Evolutionary conservation across 2,113 vertebrate species (phyloP).

Genomic region (Azemiops feae): DNA sequence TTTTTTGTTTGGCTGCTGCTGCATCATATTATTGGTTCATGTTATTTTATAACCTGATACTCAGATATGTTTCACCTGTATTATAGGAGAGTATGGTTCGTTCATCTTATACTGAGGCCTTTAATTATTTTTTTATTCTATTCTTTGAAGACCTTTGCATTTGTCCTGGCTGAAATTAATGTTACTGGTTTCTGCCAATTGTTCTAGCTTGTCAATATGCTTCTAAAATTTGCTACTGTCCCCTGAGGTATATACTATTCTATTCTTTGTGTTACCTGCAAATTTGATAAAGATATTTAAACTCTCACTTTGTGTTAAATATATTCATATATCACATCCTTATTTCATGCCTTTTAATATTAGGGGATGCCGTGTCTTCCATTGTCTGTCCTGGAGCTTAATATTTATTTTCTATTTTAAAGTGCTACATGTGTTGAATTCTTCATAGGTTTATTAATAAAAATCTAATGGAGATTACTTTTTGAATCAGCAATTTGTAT

Average conservation of each 20-base stretch:
- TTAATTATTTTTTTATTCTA: background rate
- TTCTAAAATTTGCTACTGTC: background rate
- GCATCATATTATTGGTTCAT: background rate
- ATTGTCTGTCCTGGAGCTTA: background rate
- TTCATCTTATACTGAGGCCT: background rate
- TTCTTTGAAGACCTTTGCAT: background rate
- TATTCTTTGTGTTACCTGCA: background rate
- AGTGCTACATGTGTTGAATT: conserved; percentile 30
- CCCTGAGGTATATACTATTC: background rate
- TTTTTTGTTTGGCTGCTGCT: background rate
- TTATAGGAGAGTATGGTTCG: background rate
- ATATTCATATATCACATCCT: background rate
- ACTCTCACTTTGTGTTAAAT: background rate
- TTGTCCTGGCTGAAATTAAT: background rate
- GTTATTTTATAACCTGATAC: background rate
- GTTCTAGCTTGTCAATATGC: background rate
- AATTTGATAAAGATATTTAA: background rate
- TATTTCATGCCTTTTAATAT: background rate
- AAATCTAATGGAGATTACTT: conserved; percentile 40
- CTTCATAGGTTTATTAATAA: conserved; percentile 45
- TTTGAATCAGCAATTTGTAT: conserved; percentile 63
- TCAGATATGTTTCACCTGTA: background rate
- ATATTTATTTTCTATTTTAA: background rate
- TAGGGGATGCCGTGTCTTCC: background rate
- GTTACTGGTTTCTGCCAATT: background rate